Evolutionary conservation across 2,797 vertebrate genomes (phyloP).

Genomic region (Hybognathus amarus): DNA sequence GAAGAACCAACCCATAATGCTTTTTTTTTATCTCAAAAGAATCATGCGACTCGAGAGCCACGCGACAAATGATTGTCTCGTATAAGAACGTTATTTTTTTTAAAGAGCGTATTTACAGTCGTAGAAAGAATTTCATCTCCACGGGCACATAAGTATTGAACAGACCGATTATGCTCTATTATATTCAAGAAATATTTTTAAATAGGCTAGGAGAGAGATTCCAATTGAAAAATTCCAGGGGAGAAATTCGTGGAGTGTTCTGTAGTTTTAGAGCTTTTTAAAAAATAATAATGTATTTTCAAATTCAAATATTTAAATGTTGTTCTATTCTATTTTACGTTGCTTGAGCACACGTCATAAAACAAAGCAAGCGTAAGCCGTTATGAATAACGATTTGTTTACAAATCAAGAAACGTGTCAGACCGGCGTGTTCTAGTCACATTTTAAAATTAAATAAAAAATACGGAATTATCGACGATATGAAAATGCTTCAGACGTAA

Average conservation of each 20-base stretch:
- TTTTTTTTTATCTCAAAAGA: neutral
- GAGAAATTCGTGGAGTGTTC: neutral
- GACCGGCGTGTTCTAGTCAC: neutral
- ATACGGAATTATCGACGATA: neutral
- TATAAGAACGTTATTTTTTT: neutral
- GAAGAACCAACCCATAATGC: neutral
- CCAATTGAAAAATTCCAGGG: neutral
- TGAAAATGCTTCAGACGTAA: neutral
- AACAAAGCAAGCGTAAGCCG: neutral
- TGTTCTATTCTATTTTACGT: neutral
- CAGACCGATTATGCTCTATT: neutral
- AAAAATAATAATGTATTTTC: neutral
- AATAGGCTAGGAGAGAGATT: neutral
- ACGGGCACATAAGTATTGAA: neutral
- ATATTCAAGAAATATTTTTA: neutral
- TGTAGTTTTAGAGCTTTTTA: neutral
- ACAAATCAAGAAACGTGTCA: neutral
- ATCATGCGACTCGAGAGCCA: neutral
- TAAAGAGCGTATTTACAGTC: neutral
- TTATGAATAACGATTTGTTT: neutral
- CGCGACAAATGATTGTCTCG: neutral
- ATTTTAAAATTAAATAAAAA: constrained; percentile 1
- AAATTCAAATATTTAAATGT: neutral
- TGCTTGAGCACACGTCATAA: neutral
- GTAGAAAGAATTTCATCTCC: neutral